Evolutionary conservation across 2,888 invertebrate genomes (phyloP).

Genomic region (Brachylomia viminalis): DNA sequence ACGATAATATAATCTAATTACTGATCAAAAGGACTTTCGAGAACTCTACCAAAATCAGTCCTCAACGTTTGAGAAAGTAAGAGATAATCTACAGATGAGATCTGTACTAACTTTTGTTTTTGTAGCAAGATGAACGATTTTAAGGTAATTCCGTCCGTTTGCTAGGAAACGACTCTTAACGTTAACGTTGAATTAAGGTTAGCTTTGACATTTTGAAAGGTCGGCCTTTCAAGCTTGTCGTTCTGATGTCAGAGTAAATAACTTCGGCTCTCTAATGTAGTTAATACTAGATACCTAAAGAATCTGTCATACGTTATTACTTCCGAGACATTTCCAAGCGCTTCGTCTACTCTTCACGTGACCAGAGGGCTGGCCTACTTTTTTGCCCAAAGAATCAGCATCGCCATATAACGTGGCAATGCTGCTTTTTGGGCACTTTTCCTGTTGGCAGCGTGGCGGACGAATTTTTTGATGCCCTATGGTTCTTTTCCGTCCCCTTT

Average conservation of each 20-base stretch:
- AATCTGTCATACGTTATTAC: background rate
- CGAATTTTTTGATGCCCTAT: no score
- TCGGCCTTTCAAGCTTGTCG: slow-evolving; percentile 12
- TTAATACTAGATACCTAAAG: slow-evolving; percentile 15
- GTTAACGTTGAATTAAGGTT: slow-evolving; percentile 36
- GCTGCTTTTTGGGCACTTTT: no score
- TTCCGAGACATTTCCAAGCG: no score
- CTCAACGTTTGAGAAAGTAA: slow-evolving; percentile 45
- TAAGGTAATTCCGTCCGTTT: slow-evolving; percentile 21
- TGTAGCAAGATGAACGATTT: slow-evolving; percentile 39
- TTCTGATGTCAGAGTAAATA: slow-evolving; percentile 17
- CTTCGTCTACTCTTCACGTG: no score
- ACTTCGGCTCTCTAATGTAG: slow-evolving; percentile 19
- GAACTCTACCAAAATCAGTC: slow-evolving; percentile 55
- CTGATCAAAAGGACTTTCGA: slow-evolving; percentile 55
- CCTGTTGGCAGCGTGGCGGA: no score
- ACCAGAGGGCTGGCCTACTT: no score
- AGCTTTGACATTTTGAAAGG: slow-evolving; percentile 43
- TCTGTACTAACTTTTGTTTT: slow-evolving; percentile 57
- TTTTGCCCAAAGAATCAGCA: no score
- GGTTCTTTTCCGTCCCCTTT: no score
- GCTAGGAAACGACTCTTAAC: slow-evolving; percentile 33
- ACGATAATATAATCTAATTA: slow-evolving; percentile 58
- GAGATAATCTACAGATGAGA: slow-evolving; percentile 58
- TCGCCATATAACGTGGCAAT: no score